Percentiles rank a stretch among this genome's conserved stretches.
phyloP scores from a whole-genome alignment of 2,113 vertebrate species.

The Cyprinodon tularosa region DNA sequence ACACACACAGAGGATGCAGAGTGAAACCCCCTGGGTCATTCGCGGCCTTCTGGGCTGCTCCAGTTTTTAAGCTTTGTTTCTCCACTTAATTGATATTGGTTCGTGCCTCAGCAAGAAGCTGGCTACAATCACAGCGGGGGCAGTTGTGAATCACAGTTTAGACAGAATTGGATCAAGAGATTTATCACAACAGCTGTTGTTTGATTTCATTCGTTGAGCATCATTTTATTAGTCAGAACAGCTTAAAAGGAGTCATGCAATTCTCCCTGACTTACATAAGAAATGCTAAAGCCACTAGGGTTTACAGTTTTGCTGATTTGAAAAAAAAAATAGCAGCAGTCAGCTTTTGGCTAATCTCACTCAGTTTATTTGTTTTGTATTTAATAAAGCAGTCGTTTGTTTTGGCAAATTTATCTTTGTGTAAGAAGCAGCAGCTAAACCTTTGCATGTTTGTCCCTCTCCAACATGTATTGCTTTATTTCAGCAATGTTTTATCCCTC shows the following conservation, averaged over 20 bases:
- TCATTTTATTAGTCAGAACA: constrained; percentile 48
- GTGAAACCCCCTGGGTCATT: constrained; percentile 67
- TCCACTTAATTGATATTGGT: constrained; percentile 72
- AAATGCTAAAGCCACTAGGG: constrained; percentile 18
- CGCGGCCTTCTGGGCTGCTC: constrained; percentile 62
- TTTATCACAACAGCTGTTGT: constrained; percentile 54
- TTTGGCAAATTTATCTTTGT: not conserved
- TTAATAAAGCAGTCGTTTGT: not conserved
- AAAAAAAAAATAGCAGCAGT: constrained; percentile 4
- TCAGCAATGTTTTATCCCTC: constrained; percentile 6
- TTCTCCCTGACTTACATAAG: constrained; percentile 18
- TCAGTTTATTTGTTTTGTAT: not conserved
- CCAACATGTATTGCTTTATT: not conserved
- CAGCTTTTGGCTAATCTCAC: constrained; percentile 1
- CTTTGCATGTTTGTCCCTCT: not conserved
- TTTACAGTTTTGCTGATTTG: constrained; percentile 13
- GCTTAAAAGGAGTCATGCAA: constrained; percentile 20
- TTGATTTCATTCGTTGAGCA: constrained; percentile 49
- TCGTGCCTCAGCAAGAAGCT: constrained; percentile 38
- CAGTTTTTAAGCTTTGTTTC: constrained; percentile 65
- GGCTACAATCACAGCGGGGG: constrained; percentile 54
- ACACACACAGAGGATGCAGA: constrained; percentile 63
- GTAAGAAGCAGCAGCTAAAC: not conserved
- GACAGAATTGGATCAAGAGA: constrained; percentile 67
- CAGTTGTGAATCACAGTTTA: constrained; percentile 52